phyloP scores from a whole-genome alignment of 2,888 invertebrate species.

The Fissipunctia ypsillon region DNA sequence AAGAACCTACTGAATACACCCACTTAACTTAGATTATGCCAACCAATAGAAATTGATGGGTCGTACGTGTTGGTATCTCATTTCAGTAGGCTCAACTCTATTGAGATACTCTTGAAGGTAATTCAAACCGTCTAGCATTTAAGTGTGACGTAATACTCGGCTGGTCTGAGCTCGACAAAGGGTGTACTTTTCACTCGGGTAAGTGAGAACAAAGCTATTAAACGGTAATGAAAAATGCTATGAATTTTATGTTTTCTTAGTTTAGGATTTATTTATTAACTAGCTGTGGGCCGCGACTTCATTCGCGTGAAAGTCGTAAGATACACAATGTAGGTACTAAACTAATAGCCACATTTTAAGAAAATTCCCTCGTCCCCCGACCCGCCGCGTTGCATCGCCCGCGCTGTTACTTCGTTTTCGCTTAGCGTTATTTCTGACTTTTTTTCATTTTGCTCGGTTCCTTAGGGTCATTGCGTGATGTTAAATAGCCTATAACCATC shows the following conservation, averaged over 20 bases:
- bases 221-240: not conserved
- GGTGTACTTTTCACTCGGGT: not conserved
- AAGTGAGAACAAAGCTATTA: conserved; percentile 14
- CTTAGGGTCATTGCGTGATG: too few relatives aligned
- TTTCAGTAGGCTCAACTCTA: conserved; percentile 42
- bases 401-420: too few relatives aligned
- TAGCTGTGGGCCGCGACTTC: too few relatives aligned
- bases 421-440: too few relatives aligned
- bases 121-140: conserved; percentile 38
- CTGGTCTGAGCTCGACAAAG: conserved; percentile 22
- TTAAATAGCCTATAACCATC: too few relatives aligned
- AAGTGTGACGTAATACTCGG: conserved; percentile 39
- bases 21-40: conserved; percentile 9
- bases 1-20: not conserved
- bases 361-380: too few relatives aligned
- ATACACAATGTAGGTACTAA: too few relatives aligned
- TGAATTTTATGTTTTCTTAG: not conserved
- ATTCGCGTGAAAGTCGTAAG: too few relatives aligned
- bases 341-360: too few relatives aligned
- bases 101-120: conserved; percentile 40
- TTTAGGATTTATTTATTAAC: not conserved
- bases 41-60: conserved; percentile 28
- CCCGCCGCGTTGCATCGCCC: too few relatives aligned
- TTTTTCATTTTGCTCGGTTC: too few relatives aligned
- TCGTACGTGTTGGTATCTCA: conserved; percentile 31